These are phyloP conservation scores for Laupala kohalensis DNA, from an alignment of 1,140 invertebrate genomes.

Conservation along the genomic window DNA sequence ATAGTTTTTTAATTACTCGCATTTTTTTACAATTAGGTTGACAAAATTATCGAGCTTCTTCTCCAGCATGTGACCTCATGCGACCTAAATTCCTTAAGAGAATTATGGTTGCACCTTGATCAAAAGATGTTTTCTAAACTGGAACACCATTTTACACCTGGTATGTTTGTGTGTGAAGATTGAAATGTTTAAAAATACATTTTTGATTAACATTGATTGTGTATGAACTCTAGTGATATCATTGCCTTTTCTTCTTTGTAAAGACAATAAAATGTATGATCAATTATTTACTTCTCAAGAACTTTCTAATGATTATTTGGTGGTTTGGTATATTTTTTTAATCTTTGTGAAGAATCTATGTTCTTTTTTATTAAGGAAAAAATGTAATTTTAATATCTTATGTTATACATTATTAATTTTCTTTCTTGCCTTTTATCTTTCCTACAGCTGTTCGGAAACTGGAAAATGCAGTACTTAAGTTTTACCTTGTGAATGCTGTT, in stretches of 20 bases:
- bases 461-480: slow-evolving; percentile 76
- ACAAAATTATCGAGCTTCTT: slow-evolving; percentile 81
- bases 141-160: slow-evolving; percentile 65
- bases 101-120: slow-evolving; percentile 80
- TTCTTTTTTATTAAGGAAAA: background rate
- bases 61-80: slow-evolving; percentile 60
- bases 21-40: slow-evolving; percentile 42
- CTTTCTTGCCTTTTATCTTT: slow-evolving; percentile 18
- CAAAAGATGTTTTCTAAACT: slow-evolving; percentile 71
- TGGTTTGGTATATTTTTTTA: background rate
- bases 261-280: too few species aligned
- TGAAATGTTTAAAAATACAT: too few species aligned
- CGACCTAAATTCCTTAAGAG: slow-evolving; percentile 61
- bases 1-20: background rate
- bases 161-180: too few species aligned
- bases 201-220: too few species aligned
- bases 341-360: background rate
- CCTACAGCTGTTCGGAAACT: slow-evolving; percentile 69
- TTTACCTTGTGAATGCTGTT: slow-evolving; percentile 78
- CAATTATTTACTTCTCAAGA: too few species aligned
- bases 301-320: background rate
- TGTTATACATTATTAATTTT: background rate
- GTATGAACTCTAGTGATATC: too few species aligned
- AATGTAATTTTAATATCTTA: background rate
- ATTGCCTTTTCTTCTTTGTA: too few species aligned